Evolutionary conservation across 2,888 invertebrate genomes (phyloP), one percentile per base, ranked within the genome.

Genomic region (Andrena chrysosceles): DNA sequence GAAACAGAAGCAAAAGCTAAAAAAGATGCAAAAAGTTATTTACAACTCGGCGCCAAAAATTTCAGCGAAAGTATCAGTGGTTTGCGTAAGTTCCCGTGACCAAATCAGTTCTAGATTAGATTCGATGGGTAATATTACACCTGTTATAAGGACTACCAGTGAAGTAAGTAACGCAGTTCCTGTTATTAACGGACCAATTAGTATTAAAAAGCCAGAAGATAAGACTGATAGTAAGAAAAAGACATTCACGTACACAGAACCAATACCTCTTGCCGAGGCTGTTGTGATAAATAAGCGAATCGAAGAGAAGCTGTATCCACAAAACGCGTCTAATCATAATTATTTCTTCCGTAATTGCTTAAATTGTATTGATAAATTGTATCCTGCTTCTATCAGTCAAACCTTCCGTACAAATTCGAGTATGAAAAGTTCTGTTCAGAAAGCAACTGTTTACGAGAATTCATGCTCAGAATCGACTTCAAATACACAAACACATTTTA

Each of bases 121-220:
- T 85, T 85, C 91, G 0, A 91, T 90, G 89, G 91, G 91, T n/a
- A 91, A 92, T 59, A 89, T 92, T 29, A 92, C 91, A 5, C 85
- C 92, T 16, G 91, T 93, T 5, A 93, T 93, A 80, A 90, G 91
- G 78, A 90, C 90, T 6, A 93, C 92, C 0, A 90, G 89, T 6
- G 92, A 93, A 80, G 82, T 91, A 16, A 93, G 92, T 77, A 93
- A 93, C 26, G 93, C 93, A n/a, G 94, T 93, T 16, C 93, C 95
- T 33, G 95, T 95, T 71, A 95, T 95, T 74, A 95, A 95, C 86
- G 95, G 94, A 54, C 95, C 95, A 26, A 93, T 95, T 84, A 95
- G 88, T 68, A 87, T 83, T 70, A 89, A 81, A 42, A 86, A 86
- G 20, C 70, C 77, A 10, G 87, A 89, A 20, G 89, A 90, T 48